Conservation (phyloP, 2,113 vertebrate genomes). For the Perca flavescens region DNA sequence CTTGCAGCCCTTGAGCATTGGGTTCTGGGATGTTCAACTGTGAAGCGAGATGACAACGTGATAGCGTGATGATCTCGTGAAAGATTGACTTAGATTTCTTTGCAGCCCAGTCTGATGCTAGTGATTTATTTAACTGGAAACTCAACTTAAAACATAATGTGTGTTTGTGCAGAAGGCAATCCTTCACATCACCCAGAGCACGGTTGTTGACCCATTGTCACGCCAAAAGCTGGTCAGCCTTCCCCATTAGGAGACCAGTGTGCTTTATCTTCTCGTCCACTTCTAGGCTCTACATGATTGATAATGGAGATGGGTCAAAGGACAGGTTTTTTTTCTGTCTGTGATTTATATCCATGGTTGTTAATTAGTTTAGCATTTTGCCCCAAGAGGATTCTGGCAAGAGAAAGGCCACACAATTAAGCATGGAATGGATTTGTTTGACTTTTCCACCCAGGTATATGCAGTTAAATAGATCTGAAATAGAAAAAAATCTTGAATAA, state of each 20-base stretch:
- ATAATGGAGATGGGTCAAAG: slow-evolving; percentile 13
- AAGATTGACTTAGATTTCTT: slow-evolving; percentile 8
- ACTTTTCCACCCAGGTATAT: slow-evolving; percentile 8
- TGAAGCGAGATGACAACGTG: not conserved
- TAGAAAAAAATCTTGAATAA: not conserved
- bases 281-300: slow-evolving; percentile 41
- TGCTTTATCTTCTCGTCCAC: slow-evolving; percentile 60
- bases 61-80: not conserved
- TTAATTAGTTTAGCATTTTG: slow-evolving; percentile 32
- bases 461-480: not conserved
- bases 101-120: slow-evolving; percentile 15
- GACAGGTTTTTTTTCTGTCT: slow-evolving; percentile 7
- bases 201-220: slow-evolving; percentile 2
- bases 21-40: not conserved
- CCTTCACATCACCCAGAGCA: slow-evolving; percentile 16
- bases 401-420: slow-evolving; percentile 21
- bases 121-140: slow-evolving; percentile 2
- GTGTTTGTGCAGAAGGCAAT: not conserved
- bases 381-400: slow-evolving; percentile 24
- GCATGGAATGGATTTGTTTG: slow-evolving; percentile 30
- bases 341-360: slow-evolving; percentile 60
- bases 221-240: slow-evolving; percentile 34
- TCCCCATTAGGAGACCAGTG: slow-evolving; percentile 9
- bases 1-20: not conserved
- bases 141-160: not conserved